Percentiles rank a stretch among this genome's conserved stretches.
These are phyloP conservation scores for Etheostoma cragini DNA, from an alignment of 2,113 vertebrate genomes.

Conservation along the genomic window DNA sequence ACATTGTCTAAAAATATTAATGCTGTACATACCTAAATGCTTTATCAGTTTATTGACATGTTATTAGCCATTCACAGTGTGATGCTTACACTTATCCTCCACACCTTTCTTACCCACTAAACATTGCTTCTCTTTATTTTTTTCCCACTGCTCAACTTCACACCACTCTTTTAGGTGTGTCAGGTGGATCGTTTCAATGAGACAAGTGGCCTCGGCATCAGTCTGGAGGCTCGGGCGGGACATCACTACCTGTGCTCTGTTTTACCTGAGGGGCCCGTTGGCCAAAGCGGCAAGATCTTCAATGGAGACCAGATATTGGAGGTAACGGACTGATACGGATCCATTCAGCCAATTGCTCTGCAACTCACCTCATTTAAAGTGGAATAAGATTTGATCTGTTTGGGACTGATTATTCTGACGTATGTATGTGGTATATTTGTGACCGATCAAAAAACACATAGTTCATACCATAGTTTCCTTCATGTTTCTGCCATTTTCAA, in stretches of 20 bases:
- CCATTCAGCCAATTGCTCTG: neutral
- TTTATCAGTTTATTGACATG: neutral
- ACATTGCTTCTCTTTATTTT: neutral
- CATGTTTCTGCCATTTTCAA: neutral
- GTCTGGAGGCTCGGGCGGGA: slow-evolving; percentile 90
- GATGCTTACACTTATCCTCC: neutral
- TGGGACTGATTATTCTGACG: neutral
- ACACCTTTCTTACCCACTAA: neutral
- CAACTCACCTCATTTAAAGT: neutral
- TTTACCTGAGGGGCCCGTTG: slow-evolving; percentile 92
- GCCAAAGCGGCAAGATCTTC: slow-evolving; percentile 88
- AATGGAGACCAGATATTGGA: slow-evolving; percentile 92
- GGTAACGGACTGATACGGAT: slow-evolving; percentile 75
- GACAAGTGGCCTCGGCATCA: slow-evolving; percentile 92
- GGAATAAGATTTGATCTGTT: neutral
- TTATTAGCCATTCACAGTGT: neutral
- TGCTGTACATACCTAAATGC: neutral
- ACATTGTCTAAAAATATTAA: neutral
- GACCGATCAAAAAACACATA: neutral
- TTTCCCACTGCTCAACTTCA: neutral
- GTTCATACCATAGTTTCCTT: neutral
- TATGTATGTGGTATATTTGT: neutral
- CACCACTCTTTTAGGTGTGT: slow-evolving; percentile 83
- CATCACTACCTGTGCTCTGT: slow-evolving; percentile 94
- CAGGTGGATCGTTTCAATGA: slow-evolving; percentile 92